Evolutionary conservation across 1,140 invertebrate species (phyloP).

Genomic region (Meloidogyne chitwoodi): DNA sequence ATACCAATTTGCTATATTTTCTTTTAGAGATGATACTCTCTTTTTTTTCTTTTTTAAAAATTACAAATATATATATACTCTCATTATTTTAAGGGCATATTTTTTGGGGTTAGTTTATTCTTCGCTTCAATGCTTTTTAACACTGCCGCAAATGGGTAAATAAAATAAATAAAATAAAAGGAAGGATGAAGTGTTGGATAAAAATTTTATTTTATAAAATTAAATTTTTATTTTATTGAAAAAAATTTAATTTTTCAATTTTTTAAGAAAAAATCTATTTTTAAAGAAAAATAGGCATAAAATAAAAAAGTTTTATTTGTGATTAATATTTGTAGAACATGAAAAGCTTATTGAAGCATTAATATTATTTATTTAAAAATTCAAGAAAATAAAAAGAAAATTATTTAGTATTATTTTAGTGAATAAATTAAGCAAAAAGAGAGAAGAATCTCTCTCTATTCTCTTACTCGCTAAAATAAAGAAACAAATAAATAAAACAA

Average conservation of each 20-base stretch:
- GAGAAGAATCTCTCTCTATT: background rate
- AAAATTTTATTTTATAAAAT: no score
- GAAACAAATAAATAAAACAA: background rate
- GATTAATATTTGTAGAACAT: no score
- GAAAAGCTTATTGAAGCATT: background rate
- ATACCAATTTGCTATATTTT: background rate
- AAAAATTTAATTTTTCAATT: no score
- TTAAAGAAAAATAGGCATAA: no score
- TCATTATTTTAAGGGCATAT: background rate
- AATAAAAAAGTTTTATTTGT: no score
- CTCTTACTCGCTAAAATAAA: background rate
- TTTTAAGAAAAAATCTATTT: no score
- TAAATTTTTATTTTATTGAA: no score
- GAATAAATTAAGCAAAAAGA: constrained; percentile 14
- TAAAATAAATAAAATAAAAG: no score
- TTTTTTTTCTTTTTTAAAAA: background rate
- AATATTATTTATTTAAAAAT: background rate
- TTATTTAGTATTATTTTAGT: constrained; percentile 1
- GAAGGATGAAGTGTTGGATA: no score
- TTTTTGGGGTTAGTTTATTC: background rate
- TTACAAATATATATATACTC: background rate
- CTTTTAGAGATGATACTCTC: background rate
- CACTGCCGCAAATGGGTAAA: no score
- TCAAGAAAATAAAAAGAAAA: background rate
- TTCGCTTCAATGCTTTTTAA: no score